Evolutionary conservation across 2,113 vertebrate species (phyloP), one percentile per base, ranked within the genome.

Genomic region (Strix aluco): DNA sequence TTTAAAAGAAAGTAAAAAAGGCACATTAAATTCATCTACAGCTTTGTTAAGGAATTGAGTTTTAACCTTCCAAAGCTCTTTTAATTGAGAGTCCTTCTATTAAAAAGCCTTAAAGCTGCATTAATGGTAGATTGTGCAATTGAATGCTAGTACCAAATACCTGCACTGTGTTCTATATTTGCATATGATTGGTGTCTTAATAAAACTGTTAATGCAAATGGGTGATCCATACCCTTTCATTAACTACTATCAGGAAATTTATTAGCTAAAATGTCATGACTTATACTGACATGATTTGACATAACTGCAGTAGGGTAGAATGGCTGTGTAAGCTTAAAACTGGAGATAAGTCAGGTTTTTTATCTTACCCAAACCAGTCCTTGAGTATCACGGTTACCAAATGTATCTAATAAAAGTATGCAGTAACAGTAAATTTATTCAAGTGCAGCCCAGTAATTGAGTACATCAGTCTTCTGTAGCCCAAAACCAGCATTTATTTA

Each of bases 401-500:
- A 58, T 81, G 15, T 51, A 67, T 69, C 16, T 59, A 71, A 15
- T 52, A 66, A 79, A 25, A 59, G 9, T n/a, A 86, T 27, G 13
- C 19, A 55, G 10, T 86, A 91, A 57, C 20, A 92, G 62, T 67
- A 72, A 47, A 66, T n/a, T 67, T 42, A 73, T 78, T 86, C 23
- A 85, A 36, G 5, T 66, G 34, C 57, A 80, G 30, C 44, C 58
- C 36, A 79, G 32, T 84, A 63, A 59, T 34, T 36, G 17, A 90
- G 25, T 46, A 71, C 40, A 47, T 36, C 21, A 91, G 23, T 55
- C 14, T 90, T 66, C 51, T 46, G 18, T 82, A 88, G 70, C 51
- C 54, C 8, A 6, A 91, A 89, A 19, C 36, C 79, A 94, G 54
- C n/a, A 79, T 93, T 96, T 90, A 94, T 93, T 96, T 86, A 89